Conservation (phyloP, 2,113 vertebrate species). For the Crotalus viridis region DNA sequence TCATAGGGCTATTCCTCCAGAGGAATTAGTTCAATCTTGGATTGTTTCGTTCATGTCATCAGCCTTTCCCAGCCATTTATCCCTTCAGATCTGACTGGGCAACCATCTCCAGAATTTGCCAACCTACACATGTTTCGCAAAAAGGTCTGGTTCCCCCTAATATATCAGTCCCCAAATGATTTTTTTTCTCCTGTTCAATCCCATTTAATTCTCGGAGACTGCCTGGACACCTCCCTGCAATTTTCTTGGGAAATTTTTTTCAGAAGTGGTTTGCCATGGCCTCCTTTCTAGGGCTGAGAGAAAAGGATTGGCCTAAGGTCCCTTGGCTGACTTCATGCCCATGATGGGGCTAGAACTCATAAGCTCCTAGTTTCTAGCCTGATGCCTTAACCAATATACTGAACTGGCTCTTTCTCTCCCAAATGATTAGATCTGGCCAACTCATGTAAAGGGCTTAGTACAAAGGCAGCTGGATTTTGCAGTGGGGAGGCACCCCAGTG, state of each 20-base stretch:
- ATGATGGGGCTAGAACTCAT: too few species aligned
- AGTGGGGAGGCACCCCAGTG: not conserved
- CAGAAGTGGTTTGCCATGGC: too few species aligned
- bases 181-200: too few species aligned
- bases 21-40: not conserved
- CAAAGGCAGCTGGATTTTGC: not conserved
- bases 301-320: not conserved
- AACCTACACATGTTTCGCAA: not conserved
- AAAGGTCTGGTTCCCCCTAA: not conserved
- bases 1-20: not conserved
- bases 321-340: not conserved
- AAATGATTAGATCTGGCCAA: not conserved
- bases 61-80: not conserved
- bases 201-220: too few species aligned
- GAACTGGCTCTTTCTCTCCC: not conserved
- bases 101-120: not conserved
- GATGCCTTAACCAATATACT: too few species aligned
- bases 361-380: too few species aligned
- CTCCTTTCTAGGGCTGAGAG: too few species aligned
- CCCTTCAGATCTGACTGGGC: not conserved
- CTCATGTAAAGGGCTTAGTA: not conserved
- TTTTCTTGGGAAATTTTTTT: too few species aligned
- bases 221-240: too few species aligned
- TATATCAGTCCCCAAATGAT: not conserved
- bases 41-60: not conserved